Conservation (phyloP, 2,113 vertebrate genomes). For the Pandion haliaetus region DNA sequence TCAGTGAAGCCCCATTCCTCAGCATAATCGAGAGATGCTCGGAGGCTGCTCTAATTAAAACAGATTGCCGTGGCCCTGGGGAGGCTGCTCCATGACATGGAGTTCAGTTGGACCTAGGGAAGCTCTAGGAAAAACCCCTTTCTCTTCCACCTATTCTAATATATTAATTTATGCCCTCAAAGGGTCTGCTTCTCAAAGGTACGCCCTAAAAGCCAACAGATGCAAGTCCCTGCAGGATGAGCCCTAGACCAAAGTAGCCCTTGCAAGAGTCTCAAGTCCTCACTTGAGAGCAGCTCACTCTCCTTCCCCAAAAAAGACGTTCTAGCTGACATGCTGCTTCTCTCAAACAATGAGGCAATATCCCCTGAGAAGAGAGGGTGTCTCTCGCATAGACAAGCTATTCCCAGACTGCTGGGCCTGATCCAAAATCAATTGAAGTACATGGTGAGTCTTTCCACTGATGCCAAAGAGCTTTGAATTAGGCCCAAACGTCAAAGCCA, state of each 20-base stretch:
- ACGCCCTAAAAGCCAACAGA: not conserved
- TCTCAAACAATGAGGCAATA: not conserved
- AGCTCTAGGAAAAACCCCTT: not conserved
- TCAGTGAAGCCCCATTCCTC: not conserved
- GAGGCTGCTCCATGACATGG: not conserved
- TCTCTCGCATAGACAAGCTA: not conserved
- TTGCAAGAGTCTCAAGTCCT: not conserved
- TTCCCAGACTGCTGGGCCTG: not conserved
- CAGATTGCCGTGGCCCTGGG: not conserved
- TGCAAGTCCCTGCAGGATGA: not conserved
- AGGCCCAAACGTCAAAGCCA: constrained; percentile 27
- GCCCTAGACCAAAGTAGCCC: not conserved
- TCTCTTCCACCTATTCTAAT: not conserved
- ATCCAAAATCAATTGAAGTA: constrained; percentile 32
- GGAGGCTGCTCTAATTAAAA: constrained; percentile 40
- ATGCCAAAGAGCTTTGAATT: constrained; percentile 37
- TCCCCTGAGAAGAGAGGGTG: constrained; percentile 7
- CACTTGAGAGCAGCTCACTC: not conserved
- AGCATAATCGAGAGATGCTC: constrained; percentile 19
- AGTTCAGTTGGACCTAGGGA: not conserved
- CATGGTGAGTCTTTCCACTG: not conserved
- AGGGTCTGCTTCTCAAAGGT: not conserved
- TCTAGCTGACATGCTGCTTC: not conserved
- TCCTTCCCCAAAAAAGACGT: not conserved
- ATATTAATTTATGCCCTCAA: not conserved